These are phyloP conservation scores for Cyanistes caeruleus DNA, from an alignment of 2,113 vertebrate species.

Conservation along the genomic window DNA sequence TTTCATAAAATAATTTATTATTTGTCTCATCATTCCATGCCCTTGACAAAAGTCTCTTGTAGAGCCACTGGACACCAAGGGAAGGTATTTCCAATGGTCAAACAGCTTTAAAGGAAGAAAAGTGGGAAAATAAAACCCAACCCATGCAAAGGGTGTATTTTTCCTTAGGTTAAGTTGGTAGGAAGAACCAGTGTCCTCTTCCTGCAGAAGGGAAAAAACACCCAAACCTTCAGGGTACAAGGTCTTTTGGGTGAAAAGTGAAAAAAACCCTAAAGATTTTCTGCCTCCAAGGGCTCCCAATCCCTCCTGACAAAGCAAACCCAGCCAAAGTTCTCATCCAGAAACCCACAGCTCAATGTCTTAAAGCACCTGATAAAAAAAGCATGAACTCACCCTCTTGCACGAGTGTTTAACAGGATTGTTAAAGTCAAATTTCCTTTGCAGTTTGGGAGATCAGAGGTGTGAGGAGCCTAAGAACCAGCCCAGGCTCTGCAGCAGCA, in stretches of 20 bases:
- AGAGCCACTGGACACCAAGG: background rate
- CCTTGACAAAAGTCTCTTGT: background rate
- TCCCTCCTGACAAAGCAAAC: background rate
- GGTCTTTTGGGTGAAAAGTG: background rate
- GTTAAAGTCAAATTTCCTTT: background rate
- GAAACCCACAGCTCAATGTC: background rate
- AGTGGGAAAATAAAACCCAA: background rate
- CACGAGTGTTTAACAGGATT: background rate
- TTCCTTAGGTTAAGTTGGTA: background rate
- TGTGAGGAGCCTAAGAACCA: background rate
- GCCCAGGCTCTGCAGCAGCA: background rate
- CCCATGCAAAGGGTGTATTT: background rate
- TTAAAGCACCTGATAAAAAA: background rate
- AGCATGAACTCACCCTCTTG: background rate
- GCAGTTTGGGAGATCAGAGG: background rate
- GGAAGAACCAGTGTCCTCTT: background rate
- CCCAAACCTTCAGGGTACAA: rapidly evolving
- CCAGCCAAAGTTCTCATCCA: background rate
- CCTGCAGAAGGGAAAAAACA: background rate
- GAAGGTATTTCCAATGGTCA: background rate
- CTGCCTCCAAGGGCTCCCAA: background rate
- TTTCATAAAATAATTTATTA: background rate
- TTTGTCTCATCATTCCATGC: background rate
- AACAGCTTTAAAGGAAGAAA: background rate
- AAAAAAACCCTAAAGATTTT: background rate